phyloP scores from a whole-genome alignment of 2,797 vertebrate genomes.

The Microcaecilia unicolor region DNA sequence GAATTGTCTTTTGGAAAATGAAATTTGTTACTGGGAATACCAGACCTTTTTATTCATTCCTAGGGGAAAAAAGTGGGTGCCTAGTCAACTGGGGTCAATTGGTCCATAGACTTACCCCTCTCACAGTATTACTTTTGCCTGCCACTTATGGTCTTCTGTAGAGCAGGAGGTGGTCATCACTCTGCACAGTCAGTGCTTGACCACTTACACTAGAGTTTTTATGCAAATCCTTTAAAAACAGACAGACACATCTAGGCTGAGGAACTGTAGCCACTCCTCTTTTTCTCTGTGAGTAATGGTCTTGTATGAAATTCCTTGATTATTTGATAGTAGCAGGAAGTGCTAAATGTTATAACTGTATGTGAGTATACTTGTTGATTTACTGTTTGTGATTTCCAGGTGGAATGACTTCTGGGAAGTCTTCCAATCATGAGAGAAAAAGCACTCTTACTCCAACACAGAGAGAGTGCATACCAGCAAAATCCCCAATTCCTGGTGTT shows the following conservation, averaged over 20 bases:
- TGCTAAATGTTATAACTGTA: no score
- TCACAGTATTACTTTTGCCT: background rate
- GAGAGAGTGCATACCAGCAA: constrained; percentile 80
- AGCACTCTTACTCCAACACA: constrained; percentile 84
- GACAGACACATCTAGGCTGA: background rate
- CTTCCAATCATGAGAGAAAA: constrained; percentile 83
- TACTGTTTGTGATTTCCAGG: constrained; percentile 39
- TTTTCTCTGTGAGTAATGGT: background rate
- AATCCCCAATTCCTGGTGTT: constrained; percentile 81
- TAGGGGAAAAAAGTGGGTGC: background rate
- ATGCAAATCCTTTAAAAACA: background rate
- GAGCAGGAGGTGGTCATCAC: background rate
- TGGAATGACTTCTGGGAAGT: constrained; percentile 72
- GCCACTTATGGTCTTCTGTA: background rate
- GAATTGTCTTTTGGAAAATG: no score
- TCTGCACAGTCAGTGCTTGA: background rate
- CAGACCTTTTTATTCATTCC: background rate
- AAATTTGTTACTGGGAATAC: no score
- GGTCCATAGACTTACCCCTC: background rate
- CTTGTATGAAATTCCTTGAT: background rate
- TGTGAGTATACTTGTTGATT: no score
- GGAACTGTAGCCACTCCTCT: background rate
- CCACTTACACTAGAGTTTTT: background rate
- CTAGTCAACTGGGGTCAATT: background rate
- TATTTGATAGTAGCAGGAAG: no score